phyloP scores from a whole-genome alignment of 2,888 invertebrate species.

The Uloborus plumipes region DNA sequence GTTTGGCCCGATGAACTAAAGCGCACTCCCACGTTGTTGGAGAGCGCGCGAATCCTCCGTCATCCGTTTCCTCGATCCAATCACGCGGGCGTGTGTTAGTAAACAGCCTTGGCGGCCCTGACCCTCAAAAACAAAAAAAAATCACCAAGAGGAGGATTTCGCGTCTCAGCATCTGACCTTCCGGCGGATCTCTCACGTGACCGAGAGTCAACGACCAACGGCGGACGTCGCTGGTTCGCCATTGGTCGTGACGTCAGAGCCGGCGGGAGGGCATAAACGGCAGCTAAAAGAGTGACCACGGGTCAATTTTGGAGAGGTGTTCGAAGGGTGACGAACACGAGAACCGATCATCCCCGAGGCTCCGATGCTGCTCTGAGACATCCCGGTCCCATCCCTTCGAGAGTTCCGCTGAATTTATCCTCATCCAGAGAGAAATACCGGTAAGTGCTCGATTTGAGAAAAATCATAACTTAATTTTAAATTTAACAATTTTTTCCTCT shows the following conservation, averaged over 20 bases:
- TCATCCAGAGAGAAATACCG: too few relatives aligned
- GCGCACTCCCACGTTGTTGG: constrained; percentile 27
- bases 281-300: constrained; percentile 60
- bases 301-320: constrained; percentile 49
- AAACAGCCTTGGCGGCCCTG: constrained; percentile 61
- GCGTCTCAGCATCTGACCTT: constrained; percentile 45
- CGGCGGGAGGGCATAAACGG: constrained; percentile 60
- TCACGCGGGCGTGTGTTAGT: constrained; percentile 43
- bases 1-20: constrained; percentile 32
- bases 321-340: constrained; percentile 13
- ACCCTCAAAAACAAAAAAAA: constrained; percentile 38
- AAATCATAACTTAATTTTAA: too few relatives aligned
- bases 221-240: constrained; percentile 27
- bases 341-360: too few relatives aligned
- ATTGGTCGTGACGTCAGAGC: constrained; percentile 55
- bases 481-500: too few relatives aligned
- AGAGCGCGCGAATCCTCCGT: neutral
- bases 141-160: constrained; percentile 1
- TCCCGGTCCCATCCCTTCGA: neutral
- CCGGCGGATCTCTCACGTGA: constrained; percentile 38
- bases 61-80: constrained; percentile 11
- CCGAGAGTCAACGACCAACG: constrained; percentile 58
- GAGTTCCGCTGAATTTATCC: too few relatives aligned
- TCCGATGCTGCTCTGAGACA: neutral
- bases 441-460: too few relatives aligned